Conservation (phyloP, 1,140 invertebrate genomes). For the Diuraphis noxia region DNA sequence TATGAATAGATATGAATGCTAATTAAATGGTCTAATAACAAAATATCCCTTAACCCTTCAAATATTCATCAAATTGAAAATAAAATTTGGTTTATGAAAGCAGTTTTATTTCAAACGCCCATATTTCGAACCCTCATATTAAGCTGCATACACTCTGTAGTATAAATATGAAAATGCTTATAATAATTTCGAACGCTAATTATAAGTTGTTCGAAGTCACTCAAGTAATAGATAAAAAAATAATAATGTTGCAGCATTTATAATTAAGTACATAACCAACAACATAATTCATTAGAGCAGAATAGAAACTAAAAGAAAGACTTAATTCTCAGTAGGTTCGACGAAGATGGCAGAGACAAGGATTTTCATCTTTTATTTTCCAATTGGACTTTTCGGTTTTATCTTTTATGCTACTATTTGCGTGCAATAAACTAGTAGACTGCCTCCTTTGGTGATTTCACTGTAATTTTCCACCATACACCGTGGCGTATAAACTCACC, state of each 20-base stretch:
- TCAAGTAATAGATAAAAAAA: background rate
- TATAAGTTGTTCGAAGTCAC: background rate
- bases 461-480: slow-evolving; percentile 6
- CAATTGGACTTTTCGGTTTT: slow-evolving; percentile 23
- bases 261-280: background rate
- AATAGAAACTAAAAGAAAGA: background rate
- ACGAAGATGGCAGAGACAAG: background rate
- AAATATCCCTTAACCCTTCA: no score
- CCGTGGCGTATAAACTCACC: background rate
- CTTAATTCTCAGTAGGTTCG: background rate
- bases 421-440: background rate
- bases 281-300: background rate
- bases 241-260: background rate
- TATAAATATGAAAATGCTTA: no score
- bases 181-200: no score
- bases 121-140: no score
- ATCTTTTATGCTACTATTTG: slow-evolving; percentile 13
- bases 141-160: no score
- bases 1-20: no score
- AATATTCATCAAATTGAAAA: no score
- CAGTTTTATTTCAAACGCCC: no score
- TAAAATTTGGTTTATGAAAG: no score
- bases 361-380: slow-evolving; percentile 5
- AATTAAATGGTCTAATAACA: no score
- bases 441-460: background rate